A percentile compares a stretch with the other conserved stretches of the same genome.
phyloP scores from a whole-genome alignment of 2,888 invertebrate species.

The Cheilosia scutellata region DNA sequence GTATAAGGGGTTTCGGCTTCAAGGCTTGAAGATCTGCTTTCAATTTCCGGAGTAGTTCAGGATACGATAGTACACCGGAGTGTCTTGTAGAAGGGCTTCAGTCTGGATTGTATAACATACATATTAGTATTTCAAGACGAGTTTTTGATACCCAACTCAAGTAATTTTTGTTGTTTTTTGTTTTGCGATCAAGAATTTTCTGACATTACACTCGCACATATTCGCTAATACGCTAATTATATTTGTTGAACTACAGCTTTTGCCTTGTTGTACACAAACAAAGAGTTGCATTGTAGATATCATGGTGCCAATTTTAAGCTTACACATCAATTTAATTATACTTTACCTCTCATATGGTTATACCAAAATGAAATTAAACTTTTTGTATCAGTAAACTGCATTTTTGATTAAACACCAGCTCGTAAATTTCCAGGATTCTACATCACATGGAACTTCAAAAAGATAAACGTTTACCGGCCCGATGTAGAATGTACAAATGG shows the following conservation, averaged over 20 bases:
- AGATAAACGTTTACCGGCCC: slow-evolving; percentile 93
- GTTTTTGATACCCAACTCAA: neutral
- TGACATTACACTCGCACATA: neutral
- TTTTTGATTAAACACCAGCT: slow-evolving; percentile 72
- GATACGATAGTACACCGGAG: no score
- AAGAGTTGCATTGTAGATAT: slow-evolving; percentile 47
- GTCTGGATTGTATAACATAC: no score
- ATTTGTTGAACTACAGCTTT: slow-evolving; percentile 51
- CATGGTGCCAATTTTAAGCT: slow-evolving; percentile 38
- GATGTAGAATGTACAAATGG: slow-evolving; percentile 98
- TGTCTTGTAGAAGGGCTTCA: no score
- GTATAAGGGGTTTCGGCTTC: no score
- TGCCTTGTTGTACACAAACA: slow-evolving; percentile 47
- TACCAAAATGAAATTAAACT: slow-evolving; percentile 35
- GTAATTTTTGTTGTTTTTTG: neutral
- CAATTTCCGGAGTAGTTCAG: no score
- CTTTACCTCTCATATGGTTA: slow-evolving; percentile 12
- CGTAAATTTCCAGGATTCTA: slow-evolving; percentile 88
- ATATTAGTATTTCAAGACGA: no score
- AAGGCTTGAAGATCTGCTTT: no score
- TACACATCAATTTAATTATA: slow-evolving; percentile 33
- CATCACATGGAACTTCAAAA: slow-evolving; percentile 93
- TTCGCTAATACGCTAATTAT: neutral
- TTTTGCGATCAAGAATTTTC: neutral
- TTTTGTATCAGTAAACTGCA: slow-evolving; percentile 46